phyloP scores from a whole-genome alignment of 92 coral and sea anemone species.

The Phenganax stokvisi region DNA sequence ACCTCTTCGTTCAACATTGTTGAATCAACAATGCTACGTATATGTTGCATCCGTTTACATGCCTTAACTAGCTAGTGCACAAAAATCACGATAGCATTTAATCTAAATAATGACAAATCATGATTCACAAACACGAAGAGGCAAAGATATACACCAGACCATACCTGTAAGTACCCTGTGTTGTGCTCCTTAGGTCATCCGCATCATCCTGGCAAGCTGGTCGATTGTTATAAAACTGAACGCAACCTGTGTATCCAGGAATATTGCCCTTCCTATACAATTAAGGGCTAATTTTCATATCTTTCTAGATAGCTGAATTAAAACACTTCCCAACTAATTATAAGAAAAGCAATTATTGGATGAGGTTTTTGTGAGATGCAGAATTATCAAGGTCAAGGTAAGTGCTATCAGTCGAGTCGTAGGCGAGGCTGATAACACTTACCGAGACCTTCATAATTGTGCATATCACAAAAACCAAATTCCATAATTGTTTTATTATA shows the following conservation, averaged over 20 bases:
- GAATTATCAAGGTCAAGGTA: no score
- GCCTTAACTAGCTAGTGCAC: neutral
- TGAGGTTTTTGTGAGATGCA: no score
- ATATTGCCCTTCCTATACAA: conserved; percentile 67
- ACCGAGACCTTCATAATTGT: neutral
- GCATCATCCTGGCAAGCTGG: conserved; percentile 69
- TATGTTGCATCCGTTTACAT: no score
- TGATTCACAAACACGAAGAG: neutral
- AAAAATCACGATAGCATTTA: neutral
- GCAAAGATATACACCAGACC: neutral
- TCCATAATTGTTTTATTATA: no score
- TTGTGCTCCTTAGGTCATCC: conserved; percentile 60
- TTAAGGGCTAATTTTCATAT: no score
- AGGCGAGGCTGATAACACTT: neutral
- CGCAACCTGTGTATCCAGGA: conserved; percentile 89
- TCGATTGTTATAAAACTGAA: conserved; percentile 60
- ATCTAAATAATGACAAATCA: neutral
- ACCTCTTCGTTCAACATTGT: no score
- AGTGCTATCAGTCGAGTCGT: no score
- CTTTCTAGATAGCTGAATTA: no score
- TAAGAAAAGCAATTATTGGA: no score
- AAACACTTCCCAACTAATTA: no score
- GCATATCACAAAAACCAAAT: neutral
- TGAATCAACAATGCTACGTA: no score
- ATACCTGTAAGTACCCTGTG: conserved; percentile 78